Base-by-base conservation (phyloP, 2,113 vertebrate species). In the Periophthalmodon schlosseri region DNA sequence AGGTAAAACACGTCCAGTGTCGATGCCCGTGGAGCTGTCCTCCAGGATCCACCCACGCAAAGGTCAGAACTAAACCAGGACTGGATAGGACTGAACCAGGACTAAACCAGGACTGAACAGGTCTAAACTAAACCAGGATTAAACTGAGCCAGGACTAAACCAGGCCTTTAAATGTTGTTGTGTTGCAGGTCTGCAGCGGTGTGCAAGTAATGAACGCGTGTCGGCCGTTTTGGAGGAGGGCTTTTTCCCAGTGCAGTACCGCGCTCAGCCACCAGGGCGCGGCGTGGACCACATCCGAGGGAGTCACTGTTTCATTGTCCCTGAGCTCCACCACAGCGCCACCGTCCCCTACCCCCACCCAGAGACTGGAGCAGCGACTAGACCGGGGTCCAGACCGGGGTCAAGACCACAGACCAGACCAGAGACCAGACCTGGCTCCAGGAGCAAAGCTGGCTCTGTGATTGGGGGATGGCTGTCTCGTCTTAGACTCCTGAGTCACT, bases 161-260 rank as follows among this genome's bases (percentile, higher is more conserved):
- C 5, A 20, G 18, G 18, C 2, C 18, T 28, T 28, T 28, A 28
- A 28, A n/a, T n/a, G n/a, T 50, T 16, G 56, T 58, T 21, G 7
- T 18, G 60, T 18, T 16, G 12, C 60, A 34, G 60, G 60, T 34
- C 92, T 97, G 14, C 97, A 95, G 87, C 92, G 95, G 13, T 97
- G 96, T 78, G 95, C 96, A 91, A 99, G 98, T 68, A 98, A 96
- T 1, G 97, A 99, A 74, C 92, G 95, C n/a, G 97, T 99, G 87
- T 86, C 95, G 13, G 88, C 94, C 14, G 96, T 97, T 82, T 78
- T 91, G 0, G 97, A 99, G 89, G 94, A 82, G 70, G 54, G 93
- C 0, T 81, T 93, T 1, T 80, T 77, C 2, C 90, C 89, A 0
- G 91, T 94, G 44, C 94, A 96, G 58, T 93, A 93, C 80, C 46